A percentile compares a stretch with the other conserved stretches of the same genome.
phyloP scores from a whole-genome alignment of 2,888 invertebrate species.

The Odiellus spinosus region DNA sequence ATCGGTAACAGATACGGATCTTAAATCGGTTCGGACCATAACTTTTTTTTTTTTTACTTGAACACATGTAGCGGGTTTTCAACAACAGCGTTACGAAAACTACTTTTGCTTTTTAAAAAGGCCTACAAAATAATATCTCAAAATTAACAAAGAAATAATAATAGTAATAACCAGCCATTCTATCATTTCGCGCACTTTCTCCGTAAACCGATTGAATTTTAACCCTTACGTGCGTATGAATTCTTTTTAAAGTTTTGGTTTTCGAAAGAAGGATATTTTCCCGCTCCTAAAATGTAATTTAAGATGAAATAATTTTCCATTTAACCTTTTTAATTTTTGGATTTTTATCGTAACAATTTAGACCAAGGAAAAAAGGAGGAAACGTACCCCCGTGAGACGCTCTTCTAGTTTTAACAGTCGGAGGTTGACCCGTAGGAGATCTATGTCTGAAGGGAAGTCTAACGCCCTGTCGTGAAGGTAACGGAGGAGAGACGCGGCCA shows the following conservation, averaged over 20 bases:
- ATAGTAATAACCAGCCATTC: neutral
- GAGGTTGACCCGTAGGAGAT: conserved; percentile 51
- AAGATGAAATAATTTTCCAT: too few species aligned
- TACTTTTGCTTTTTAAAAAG: neutral
- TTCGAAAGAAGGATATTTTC: neutral
- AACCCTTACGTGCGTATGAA: too few species aligned
- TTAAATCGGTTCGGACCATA: too few species aligned
- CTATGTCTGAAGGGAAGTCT: conserved; percentile 42
- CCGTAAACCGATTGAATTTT: too few species aligned
- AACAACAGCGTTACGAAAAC: too few species aligned
- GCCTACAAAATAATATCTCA: neutral
- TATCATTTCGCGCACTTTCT: too few species aligned
- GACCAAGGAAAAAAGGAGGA: neutral
- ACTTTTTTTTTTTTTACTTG: too few species aligned
- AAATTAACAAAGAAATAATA: conserved; percentile 1
- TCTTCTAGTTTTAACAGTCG: conserved; percentile 53
- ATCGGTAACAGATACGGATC: too few species aligned
- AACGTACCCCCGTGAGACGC: conserved; percentile 25
- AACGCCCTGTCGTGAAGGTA: conserved; percentile 40
- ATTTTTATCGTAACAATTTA: neutral
- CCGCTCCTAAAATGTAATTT: neutral
- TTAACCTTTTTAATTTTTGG: neutral
- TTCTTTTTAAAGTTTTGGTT: too few species aligned
- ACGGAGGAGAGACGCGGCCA: conserved; percentile 34
- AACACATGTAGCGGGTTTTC: too few species aligned